Percentiles rank a stretch among this genome's conserved stretches.
phyloP scores from a whole-genome alignment of 2,113 vertebrate genomes.

The Montifringilla adamsi region DNA sequence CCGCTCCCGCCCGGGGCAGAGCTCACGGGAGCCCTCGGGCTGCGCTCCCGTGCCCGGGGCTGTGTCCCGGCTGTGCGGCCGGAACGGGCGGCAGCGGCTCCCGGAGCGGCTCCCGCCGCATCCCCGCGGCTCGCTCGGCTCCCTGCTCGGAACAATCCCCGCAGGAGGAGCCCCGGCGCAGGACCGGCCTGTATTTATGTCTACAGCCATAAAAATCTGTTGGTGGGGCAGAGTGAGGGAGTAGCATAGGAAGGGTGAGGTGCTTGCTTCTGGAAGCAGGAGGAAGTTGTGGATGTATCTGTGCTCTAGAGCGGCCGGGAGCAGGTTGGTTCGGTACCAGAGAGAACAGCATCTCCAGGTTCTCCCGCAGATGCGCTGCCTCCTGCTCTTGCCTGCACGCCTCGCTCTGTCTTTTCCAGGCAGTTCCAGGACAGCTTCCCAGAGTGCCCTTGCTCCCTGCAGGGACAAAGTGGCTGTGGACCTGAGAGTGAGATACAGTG shows the following conservation, averaged over 20 bases:
- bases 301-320: background rate
- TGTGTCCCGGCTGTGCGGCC: background rate
- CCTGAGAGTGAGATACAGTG: background rate
- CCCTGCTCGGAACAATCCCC: accelerated
- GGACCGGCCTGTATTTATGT: accelerated
- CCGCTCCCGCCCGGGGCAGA: accelerated
- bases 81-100: background rate
- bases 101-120: background rate
- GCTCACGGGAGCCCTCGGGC: background rate
- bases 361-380: background rate
- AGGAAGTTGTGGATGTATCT: background rate
- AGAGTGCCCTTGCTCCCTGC: background rate
- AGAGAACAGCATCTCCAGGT: background rate
- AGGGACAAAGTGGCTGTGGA: background rate
- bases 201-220: background rate
- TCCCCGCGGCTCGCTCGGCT: accelerated
- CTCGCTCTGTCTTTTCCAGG: background rate
- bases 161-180: background rate
- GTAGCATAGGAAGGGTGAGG: background rate
- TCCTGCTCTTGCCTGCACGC: background rate
- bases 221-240: background rate
- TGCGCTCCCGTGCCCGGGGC: background rate
- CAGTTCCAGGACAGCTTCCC: background rate
- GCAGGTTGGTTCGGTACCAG: background rate
- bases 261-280: background rate